Conservation (phyloP, 2,797 vertebrate genomes). For the Podargus strigoides region DNA sequence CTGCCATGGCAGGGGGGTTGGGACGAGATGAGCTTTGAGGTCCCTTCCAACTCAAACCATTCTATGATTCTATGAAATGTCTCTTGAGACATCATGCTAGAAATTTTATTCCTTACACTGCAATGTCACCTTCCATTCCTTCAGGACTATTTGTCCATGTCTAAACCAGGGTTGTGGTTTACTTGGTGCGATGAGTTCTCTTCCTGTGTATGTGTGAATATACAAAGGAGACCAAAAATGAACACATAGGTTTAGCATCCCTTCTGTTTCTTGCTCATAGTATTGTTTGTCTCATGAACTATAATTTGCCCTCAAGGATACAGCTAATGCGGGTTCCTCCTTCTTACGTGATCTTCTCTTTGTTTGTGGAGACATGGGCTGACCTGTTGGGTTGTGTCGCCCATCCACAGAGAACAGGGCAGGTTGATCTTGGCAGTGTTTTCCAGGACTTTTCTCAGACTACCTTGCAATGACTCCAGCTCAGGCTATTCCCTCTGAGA, state of each 20-base stretch:
- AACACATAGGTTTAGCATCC: background rate
- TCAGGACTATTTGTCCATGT: background rate
- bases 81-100: background rate
- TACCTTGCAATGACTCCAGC: background rate
- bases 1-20: too few relatives aligned
- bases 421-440: background rate
- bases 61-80: too few relatives aligned
- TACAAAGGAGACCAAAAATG: background rate
- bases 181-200: background rate
- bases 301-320: background rate
- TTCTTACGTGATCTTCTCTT: background rate
- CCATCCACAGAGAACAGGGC: background rate
- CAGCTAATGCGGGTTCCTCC: background rate
- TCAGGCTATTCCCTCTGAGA: background rate
- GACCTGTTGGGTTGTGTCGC: background rate
- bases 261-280: background rate
- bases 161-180: background rate
- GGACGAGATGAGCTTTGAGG: too few relatives aligned
- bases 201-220: background rate
- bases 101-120: background rate
- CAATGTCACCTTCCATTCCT: accelerated
- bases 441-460: background rate
- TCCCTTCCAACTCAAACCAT: too few relatives aligned
- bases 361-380: background rate
- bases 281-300: slow-evolving; percentile 25